phyloP scores from a whole-genome alignment of 2,888 invertebrate species.

The Lasioglossum lativentre region DNA sequence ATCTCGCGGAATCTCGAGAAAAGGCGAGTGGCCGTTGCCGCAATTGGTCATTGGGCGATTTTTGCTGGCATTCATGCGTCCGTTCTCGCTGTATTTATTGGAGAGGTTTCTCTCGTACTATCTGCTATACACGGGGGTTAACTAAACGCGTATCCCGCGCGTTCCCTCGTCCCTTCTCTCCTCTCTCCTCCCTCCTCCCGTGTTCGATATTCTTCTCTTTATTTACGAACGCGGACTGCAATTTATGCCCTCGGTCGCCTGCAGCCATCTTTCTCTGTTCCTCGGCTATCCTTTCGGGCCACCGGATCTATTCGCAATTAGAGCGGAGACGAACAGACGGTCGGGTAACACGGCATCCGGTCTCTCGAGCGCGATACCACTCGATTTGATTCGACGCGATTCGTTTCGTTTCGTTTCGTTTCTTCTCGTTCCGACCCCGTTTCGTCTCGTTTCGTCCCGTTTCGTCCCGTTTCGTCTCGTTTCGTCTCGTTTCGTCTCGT shows the following conservation, averaged over 20 bases:
- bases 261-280: conserved; percentile 51
- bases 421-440: background rate
- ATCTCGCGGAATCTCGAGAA: conserved; percentile 76
- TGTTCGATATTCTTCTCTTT: conserved; percentile 81
- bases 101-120: conserved; percentile 70
- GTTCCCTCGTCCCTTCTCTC: conserved; percentile 49
- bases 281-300: conserved; percentile 10
- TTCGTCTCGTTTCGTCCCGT: background rate
- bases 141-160: conserved; percentile 45
- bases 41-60: conserved; percentile 82
- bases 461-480: background rate
- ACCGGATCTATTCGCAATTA: conserved; percentile 51
- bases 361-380: conserved; percentile 7
- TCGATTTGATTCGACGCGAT: background rate
- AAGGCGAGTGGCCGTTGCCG: conserved; percentile 73
- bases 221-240: conserved; percentile 79
- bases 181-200: conserved; percentile 58
- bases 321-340: conserved; percentile 33
- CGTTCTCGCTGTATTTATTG: conserved; percentile 80
- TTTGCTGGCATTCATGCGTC: conserved; percentile 82
- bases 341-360: conserved; percentile 8
- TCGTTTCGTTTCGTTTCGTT: background rate
- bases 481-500: background rate
- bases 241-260: conserved; percentile 75
- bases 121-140: conserved; percentile 58